These are phyloP conservation scores for Stichopus chloronotus DNA, from an alignment of 35 echinoderm and acorn worm genomes.

Conservation along the genomic window DNA sequence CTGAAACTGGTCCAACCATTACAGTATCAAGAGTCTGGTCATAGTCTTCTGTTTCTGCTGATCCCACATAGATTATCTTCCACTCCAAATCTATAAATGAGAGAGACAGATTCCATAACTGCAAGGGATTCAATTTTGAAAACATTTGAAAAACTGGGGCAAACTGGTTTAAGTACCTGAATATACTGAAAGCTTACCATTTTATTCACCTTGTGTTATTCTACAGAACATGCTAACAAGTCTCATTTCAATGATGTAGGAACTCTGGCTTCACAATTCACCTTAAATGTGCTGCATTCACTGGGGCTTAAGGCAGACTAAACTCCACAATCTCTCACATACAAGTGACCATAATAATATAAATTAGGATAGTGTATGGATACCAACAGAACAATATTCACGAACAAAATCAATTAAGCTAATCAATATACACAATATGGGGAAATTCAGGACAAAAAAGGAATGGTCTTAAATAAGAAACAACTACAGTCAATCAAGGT, in stretches of 20 bases:
- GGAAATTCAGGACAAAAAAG: too few species aligned
- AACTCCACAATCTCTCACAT: too few species aligned
- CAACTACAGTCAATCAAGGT: too few species aligned
- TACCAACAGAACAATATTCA: too few species aligned
- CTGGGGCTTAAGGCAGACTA: too few species aligned
- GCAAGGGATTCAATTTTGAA: neutral
- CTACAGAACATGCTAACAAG: neutral
- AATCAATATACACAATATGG: too few species aligned
- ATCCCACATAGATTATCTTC: conserved; percentile 99
- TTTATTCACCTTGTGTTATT: neutral
- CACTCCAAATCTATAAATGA: conserved; percentile 85
- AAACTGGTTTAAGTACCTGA: neutral
- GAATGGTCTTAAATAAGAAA: too few species aligned
- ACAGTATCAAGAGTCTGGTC: conserved; percentile 94
- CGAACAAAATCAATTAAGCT: too few species aligned
- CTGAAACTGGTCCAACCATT: conserved; percentile 91
- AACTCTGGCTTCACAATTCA: too few species aligned
- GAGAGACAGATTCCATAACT: neutral
- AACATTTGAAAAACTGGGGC: neutral
- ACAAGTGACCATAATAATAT: too few species aligned
- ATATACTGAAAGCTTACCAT: neutral
- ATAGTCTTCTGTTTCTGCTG: conserved; percentile 92
- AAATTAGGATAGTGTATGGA: too few species aligned
- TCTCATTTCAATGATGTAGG: neutral
- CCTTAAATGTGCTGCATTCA: too few species aligned